phyloP scores from a whole-genome alignment of 2,888 invertebrate species.

The Pantelozetes paolii region DNA sequence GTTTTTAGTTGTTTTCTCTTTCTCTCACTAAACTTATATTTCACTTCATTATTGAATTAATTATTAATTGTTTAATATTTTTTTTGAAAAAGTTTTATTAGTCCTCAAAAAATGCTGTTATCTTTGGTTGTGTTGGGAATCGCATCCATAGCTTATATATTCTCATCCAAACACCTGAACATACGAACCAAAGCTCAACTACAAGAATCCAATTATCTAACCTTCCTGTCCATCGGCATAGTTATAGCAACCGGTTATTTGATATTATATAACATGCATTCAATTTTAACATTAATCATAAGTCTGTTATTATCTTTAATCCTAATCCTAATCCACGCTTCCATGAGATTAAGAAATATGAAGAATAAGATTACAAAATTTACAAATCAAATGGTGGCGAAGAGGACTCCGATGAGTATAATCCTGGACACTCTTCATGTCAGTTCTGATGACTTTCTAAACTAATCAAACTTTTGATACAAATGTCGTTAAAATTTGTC shows the following conservation, averaged over 20 bases:
- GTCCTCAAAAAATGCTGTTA: slow-evolving; percentile 16
- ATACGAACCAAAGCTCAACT: background rate
- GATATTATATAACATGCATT: slow-evolving; percentile 63
- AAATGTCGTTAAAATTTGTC: no score
- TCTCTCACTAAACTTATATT: background rate
- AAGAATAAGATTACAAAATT: slow-evolving; percentile 70
- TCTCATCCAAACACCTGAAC: background rate
- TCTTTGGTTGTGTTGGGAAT: background rate
- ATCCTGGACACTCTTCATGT: slow-evolving; percentile 67
- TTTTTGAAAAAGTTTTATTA: background rate
- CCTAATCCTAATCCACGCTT: slow-evolving; percentile 69
- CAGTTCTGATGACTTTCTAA: slow-evolving; percentile 5
- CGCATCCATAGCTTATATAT: background rate
- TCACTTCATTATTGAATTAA: background rate
- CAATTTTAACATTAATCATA: slow-evolving; percentile 64
- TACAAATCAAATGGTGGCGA: slow-evolving; percentile 53
- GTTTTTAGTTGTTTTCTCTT: no score
- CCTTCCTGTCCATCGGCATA: slow-evolving; percentile 52
- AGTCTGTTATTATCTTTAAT: slow-evolving; percentile 63
- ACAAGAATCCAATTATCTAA: slow-evolving; percentile 56
- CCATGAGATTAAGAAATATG: slow-evolving; percentile 68
- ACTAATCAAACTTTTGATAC: background rate
- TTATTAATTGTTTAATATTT: background rate
- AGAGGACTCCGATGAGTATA: slow-evolving; percentile 68
- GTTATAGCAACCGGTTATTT: slow-evolving; percentile 56